Evolutionary conservation across 1,140 invertebrate genomes (phyloP), one percentile per base, ranked within the genome.

Genomic region (Formica exsecta): DNA sequence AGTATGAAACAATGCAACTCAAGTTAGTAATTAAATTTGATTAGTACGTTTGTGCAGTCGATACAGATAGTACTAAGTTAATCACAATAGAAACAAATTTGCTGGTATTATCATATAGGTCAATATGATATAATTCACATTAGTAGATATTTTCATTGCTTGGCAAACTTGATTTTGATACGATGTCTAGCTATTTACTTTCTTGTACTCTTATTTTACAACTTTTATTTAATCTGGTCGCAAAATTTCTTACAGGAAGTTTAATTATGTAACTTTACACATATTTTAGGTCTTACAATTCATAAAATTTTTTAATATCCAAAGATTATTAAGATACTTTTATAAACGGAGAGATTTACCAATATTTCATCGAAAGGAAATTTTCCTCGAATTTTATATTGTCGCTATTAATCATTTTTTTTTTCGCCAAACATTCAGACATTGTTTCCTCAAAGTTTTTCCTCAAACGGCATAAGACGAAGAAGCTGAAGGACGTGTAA

Each of bases 401-500:
- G 54, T 62, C 79, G 38, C 54, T 74, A 61, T 83, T 57, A 80
- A 29, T 32, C 65, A 41, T 57, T 59, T 83, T 44, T 48, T 29
- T 80, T 7, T 41, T 71, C 57, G 36, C n/a, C 71, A 48, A 76
- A 57, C 41, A 84, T 84, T 84, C 59, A 73, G 81, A 77, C 73
- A 85, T 64, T 61, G 81, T 65, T 83, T 25, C 7, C 79, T 32
- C 57, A 29, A 66, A 65, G 44, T 85, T 85, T 64, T 32, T 61
- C 51, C 25, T 77, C 81, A 71, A 85, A 70, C 6, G 5, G 61
- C 44, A 65, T 85, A 41, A 75, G 73, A 85, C 59, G 41, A 59
- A 74, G 66, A 66, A 79, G 61, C 57, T 65, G 80, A 80, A 70
- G 64, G 68, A 87, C 80, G 51, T 62, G 65, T 57, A 73, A 87